phyloP scores from a whole-genome alignment of 2,113 vertebrate species.

The Microtus oregoni region DNA sequence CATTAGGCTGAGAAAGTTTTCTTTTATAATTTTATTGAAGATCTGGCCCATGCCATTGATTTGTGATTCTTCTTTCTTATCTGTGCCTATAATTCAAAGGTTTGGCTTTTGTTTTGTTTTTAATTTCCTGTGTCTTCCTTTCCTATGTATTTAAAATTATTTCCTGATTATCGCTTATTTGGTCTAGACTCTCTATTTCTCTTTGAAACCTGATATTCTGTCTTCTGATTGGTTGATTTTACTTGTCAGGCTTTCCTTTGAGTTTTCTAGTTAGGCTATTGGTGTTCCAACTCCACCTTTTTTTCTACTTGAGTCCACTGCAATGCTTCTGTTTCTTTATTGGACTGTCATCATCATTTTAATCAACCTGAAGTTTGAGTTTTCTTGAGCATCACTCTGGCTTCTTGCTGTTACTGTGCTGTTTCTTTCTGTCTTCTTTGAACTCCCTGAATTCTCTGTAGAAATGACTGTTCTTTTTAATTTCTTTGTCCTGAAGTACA shows the following conservation, averaged over 20 bases:
- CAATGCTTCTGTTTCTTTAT: background rate
- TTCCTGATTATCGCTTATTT: background rate
- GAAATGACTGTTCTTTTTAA: background rate
- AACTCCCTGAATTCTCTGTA: background rate
- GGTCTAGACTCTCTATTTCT: background rate
- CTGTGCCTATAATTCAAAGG: background rate
- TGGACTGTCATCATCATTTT: background rate
- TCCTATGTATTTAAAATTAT: background rate
- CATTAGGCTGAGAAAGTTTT: background rate
- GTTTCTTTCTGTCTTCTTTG: background rate
- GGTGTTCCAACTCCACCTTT: background rate
- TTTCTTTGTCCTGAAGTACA: background rate
- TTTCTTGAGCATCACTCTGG: background rate
- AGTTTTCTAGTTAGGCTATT: background rate
- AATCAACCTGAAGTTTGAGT: background rate
- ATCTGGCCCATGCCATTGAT: background rate
- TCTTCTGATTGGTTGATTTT: background rate
- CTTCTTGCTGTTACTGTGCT: background rate
- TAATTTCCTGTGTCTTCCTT: background rate
- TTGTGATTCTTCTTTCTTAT: background rate
- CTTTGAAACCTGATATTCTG: background rate
- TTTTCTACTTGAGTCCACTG: background rate
- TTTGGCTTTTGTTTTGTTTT: background rate
- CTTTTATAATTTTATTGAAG: background rate
- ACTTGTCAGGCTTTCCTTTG: background rate